Evolutionary conservation across 2,888 invertebrate genomes (phyloP).

Genomic region (Apamea sordens): DNA sequence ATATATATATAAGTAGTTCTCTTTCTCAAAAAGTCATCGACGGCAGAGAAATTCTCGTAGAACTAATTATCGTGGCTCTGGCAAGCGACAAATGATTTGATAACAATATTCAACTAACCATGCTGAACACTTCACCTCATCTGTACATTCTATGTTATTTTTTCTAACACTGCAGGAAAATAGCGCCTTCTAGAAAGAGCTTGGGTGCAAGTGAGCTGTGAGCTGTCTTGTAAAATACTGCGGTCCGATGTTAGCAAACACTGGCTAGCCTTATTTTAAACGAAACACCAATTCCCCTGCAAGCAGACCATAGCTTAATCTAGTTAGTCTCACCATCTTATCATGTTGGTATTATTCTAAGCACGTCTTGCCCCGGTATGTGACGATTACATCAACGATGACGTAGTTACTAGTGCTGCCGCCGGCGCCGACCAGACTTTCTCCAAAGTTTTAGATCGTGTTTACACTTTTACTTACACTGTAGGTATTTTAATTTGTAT

Average conservation of each 20-base stretch:
- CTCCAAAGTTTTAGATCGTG: constrained; percentile 44
- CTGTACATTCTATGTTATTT: neutral
- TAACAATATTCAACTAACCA: neutral
- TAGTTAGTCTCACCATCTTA: constrained; percentile 19
- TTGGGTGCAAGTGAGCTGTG: too few species aligned
- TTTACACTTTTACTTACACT: constrained; percentile 53
- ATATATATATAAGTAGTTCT: neutral
- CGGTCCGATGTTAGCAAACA: neutral
- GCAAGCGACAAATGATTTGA: neutral
- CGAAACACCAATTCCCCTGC: constrained; percentile 6
- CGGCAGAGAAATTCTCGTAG: neutral
- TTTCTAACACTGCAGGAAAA: neutral
- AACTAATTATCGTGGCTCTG: neutral
- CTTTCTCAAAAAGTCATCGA: neutral
- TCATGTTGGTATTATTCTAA: constrained; percentile 33
- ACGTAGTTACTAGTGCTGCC: neutral
- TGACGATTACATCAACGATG: constrained; percentile 56
- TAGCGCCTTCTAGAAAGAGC: too few species aligned
- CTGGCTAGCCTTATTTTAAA: neutral
- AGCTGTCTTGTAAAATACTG: neutral
- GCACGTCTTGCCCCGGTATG: constrained; percentile 47
- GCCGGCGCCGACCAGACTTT: constrained; percentile 47
- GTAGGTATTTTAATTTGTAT: constrained; percentile 12
- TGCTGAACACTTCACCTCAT: too few species aligned
- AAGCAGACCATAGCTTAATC: constrained; percentile 10